Evolutionary conservation across 2,797 vertebrate species (phyloP).

Genomic region (Euthynnus affinis): DNA sequence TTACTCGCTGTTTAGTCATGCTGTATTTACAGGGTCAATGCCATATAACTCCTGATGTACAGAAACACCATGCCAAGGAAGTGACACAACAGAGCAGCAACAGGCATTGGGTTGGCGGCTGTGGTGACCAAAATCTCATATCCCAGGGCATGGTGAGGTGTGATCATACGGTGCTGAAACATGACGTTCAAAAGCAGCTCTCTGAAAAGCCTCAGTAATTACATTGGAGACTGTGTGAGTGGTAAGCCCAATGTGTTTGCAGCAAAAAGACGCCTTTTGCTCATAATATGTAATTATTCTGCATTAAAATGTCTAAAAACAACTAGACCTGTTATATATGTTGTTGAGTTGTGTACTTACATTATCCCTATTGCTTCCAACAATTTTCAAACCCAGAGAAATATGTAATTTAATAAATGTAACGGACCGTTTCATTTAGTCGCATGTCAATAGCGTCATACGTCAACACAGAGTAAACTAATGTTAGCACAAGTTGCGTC

Average conservation of each 20-base stretch:
- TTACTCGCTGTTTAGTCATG: slow-evolving; percentile 83
- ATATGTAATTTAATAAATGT: no score
- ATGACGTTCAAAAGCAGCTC: slow-evolving; percentile 62
- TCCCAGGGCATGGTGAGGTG: slow-evolving; percentile 54
- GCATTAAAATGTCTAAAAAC: no score
- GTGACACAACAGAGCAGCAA: slow-evolving; percentile 50
- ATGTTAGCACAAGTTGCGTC: no score
- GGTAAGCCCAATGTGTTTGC: slow-evolving; percentile 50
- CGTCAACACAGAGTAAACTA: no score
- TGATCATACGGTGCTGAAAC: slow-evolving; percentile 58
- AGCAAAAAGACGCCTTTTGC: slow-evolving; percentile 41
- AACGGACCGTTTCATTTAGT: no score
- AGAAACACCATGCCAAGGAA: slow-evolving; percentile 59
- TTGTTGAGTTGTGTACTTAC: no score
- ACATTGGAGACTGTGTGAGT: slow-evolving; percentile 57
- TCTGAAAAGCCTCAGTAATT: slow-evolving; percentile 72
- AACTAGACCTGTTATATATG: no score
- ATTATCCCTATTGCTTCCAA: no score
- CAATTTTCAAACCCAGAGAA: no score
- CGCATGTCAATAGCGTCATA: no score
- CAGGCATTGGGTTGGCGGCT: slow-evolving; percentile 41
- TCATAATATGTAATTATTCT: no score
- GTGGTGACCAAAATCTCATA: slow-evolving; percentile 54
- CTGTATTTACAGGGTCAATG: slow-evolving; percentile 78
- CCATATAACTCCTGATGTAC: slow-evolving; percentile 71